Evolutionary conservation across 92 coral and sea anemone species (phyloP), one percentile per base, ranked within the genome.

Genomic region (Epizoanthus ramosus): DNA sequence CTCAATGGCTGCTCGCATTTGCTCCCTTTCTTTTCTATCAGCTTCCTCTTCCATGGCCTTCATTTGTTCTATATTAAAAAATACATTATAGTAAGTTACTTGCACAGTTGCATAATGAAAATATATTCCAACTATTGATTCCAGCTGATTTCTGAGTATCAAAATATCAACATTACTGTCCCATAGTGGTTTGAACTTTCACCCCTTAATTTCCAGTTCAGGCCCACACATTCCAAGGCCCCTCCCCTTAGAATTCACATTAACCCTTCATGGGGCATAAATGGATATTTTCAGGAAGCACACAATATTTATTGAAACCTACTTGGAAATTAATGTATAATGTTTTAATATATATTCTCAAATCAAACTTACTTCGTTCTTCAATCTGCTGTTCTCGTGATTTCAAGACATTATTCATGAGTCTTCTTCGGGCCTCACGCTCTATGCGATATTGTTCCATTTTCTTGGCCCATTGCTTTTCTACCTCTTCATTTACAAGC

Each of bases 391-490:
- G 81, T 68, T 92, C 84, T 67, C 99, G 90, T 14, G 94, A 85
- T 19, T 88, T 89, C 85, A 97, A 81, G 47, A 97, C 99, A 75
- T 90, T 94, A 45, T 91, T 91, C 94, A 97, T 73, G 52, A 97
- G 92, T 35, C 90, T 91, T 80, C 86, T 74, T 24, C 98, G 90
- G 2, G 99, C 99, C 23, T 87, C 97, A 71, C 97, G 81, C 75
- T 97, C 99, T 74, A 84, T 65, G 41, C 84, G 90, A 87, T 94
- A 89, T 86, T 92, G 95, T 4, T 91, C 79, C 80, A 87, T 84
- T 57, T 87, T 94, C 80, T 92, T 93, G 1, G 92, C 92, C 99
- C 98, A 97, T 57, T 97, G 93, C 81, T 92, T 89, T 70, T 97
- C 99, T 22, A 97, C 99, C 66, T 97, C 97, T 2, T 91, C 92